phyloP scores from a whole-genome alignment of 2,888 invertebrate species.

The Ichneumoninae sp. region DNA sequence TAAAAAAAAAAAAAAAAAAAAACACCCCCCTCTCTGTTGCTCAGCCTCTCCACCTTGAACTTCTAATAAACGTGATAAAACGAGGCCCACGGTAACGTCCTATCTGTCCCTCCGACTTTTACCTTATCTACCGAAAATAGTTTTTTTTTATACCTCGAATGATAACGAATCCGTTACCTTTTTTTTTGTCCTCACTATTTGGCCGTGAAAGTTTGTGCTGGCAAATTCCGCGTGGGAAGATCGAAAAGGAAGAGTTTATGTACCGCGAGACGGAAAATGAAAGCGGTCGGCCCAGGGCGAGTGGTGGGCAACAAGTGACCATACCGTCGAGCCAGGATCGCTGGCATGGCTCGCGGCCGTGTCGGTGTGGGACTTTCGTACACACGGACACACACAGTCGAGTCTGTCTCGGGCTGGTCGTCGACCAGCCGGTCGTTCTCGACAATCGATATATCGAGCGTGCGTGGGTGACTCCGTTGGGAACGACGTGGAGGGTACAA shows the following conservation, averaged over 20 bases:
- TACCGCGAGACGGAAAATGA: constrained; percentile 73
- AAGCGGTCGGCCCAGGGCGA: constrained; percentile 54
- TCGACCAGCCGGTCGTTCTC: constrained; percentile 77
- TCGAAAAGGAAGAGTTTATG: constrained; percentile 10
- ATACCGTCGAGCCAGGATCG: constrained; percentile 57
- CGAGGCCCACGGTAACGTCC: neutral
- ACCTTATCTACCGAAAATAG: neutral
- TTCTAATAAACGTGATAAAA: constrained; percentile 27
- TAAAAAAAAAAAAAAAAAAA: constrained; percentile 7
- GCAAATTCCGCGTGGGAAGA: neutral
- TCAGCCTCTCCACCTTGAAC: constrained; percentile 53
- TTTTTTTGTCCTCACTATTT: too few species aligned
- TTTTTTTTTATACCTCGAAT: neutral
- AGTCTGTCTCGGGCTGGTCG: constrained; percentile 73
- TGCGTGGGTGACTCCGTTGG: constrained; percentile 67
- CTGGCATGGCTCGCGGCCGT: constrained; percentile 56
- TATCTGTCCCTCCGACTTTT: neutral
- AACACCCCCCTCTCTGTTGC: constrained; percentile 22
- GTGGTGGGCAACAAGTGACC: constrained; percentile 77
- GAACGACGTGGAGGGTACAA: constrained; percentile 23
- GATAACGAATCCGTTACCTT: neutral
- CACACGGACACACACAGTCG: constrained; percentile 50
- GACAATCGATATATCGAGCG: constrained; percentile 82
- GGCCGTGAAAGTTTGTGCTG: neutral
- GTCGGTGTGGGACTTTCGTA: constrained; percentile 42